Conservation (phyloP, 2,888 invertebrate genomes). For the Notodonta ziczac region DNA sequence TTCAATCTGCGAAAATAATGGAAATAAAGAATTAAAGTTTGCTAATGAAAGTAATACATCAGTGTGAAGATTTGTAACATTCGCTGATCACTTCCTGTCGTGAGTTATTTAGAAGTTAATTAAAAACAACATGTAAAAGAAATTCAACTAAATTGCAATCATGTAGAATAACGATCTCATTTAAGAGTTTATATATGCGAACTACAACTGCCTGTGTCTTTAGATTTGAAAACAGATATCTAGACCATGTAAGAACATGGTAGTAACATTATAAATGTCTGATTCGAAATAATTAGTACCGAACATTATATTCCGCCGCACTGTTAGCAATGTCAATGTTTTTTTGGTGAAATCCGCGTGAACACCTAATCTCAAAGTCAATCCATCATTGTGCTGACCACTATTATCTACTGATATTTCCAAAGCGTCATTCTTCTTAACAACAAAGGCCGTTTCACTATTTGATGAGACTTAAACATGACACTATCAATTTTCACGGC, state of each 20-base stretch:
- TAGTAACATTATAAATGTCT: neutral
- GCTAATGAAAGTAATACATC: constrained; percentile 9
- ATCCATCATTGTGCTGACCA: constrained; percentile 28
- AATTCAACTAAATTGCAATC: constrained; percentile 1
- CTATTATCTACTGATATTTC: constrained; percentile 25
- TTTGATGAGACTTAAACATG: constrained; percentile 39
- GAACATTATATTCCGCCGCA: neutral
- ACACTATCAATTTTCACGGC: constrained; percentile 60
- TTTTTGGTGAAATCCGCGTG: constrained; percentile 14
- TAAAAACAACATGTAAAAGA: neutral
- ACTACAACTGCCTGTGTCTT: neutral
- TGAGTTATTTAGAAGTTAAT: constrained; percentile 9
- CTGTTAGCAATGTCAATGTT: constrained; percentile 8
- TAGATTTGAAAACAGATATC: neutral
- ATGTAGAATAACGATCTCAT: neutral
- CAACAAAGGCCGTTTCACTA: constrained; percentile 19
- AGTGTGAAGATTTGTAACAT: neutral
- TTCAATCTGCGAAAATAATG: neutral
- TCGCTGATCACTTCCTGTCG: constrained; percentile 10
- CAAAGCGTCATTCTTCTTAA: constrained; percentile 21
- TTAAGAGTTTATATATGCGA: neutral
- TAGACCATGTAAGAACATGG: neutral
- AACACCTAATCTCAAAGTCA: constrained; percentile 25
- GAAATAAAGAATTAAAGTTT: constrained; percentile 2
- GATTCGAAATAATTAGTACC: neutral